phyloP scores from a whole-genome alignment of 2,888 invertebrate genomes.

The Apamea epomidion region DNA sequence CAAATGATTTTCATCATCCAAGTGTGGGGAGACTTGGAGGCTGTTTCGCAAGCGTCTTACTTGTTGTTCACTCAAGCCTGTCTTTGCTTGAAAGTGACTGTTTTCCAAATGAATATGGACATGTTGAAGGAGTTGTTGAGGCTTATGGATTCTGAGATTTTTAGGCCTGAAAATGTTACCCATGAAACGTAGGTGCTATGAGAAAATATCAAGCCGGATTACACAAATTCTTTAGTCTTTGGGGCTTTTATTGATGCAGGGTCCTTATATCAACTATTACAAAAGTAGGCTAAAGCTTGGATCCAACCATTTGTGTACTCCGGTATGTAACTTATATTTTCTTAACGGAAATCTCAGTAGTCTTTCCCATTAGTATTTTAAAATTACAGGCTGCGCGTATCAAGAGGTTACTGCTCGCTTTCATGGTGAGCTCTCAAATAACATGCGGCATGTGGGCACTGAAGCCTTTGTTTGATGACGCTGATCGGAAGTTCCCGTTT shows the following conservation, averaged over 20 bases:
- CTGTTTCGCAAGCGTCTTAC: constrained; percentile 83
- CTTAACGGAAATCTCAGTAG: neutral
- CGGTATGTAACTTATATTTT: constrained; percentile 3
- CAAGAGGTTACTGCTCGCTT: constrained; percentile 79
- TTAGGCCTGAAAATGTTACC: constrained; percentile 73
- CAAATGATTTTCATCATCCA: constrained; percentile 82
- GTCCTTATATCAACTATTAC: neutral
- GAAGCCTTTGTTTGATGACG: constrained; percentile 84
- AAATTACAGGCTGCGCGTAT: constrained; percentile 79
- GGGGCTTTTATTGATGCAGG: neutral
- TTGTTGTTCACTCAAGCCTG: constrained; percentile 85
- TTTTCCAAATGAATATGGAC: constrained; percentile 78
- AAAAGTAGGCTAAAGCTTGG: neutral
- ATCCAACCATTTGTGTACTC: constrained; percentile 39
- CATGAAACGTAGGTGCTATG: constrained; percentile 77
- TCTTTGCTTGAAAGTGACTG: constrained; percentile 84
- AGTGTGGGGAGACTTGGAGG: constrained; percentile 85
- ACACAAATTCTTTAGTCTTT: neutral
- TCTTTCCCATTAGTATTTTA: constrained; percentile 72
- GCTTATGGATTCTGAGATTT: constrained; percentile 80
- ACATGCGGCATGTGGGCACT: constrained; percentile 84
- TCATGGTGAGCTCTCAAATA: constrained; percentile 82
- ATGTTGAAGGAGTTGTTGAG: constrained; percentile 74
- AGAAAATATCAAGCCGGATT: constrained; percentile 11
- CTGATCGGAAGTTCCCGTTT: constrained; percentile 83